Evolutionary conservation across 2,888 invertebrate genomes (phyloP).

Genomic region (Lottia gigantea): DNA sequence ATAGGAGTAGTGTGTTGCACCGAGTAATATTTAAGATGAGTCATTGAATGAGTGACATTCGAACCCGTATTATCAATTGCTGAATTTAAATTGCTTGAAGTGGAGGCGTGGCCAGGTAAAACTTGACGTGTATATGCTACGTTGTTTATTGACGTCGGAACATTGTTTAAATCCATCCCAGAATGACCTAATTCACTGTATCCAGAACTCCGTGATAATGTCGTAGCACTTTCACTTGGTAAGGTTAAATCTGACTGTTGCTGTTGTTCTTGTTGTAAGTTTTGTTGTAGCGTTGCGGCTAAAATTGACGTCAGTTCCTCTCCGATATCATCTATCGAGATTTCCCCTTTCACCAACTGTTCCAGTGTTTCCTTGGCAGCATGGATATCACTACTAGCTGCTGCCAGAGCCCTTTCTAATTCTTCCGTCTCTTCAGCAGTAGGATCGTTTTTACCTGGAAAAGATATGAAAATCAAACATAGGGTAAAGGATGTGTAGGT

Average conservation of each 20-base stretch:
- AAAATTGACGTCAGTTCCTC: constrained; percentile 34
- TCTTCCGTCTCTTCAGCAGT: constrained; percentile 88
- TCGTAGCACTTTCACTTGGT: constrained; percentile 1
- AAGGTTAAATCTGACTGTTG: not conserved
- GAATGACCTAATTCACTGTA: not conserved
- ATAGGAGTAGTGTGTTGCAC: not conserved
- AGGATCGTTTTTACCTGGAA: constrained; percentile 75
- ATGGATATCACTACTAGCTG: constrained; percentile 73
- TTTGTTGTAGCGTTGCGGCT: constrained; percentile 31
- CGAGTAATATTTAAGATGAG: not conserved
- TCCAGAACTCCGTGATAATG: not conserved
- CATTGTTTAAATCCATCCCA: not conserved
- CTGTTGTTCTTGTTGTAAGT: constrained; percentile 18
- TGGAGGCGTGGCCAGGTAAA: not conserved
- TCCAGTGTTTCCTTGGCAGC: constrained; percentile 56
- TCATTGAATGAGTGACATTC: not conserved
- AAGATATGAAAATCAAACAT: constrained; percentile 11
- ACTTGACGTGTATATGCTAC: not conserved
- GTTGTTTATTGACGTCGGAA: constrained; percentile 2
- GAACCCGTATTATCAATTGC: constrained; percentile 1
- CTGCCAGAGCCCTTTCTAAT: constrained; percentile 84
- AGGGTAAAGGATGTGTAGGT: too few relatives aligned
- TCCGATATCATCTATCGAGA: constrained; percentile 27
- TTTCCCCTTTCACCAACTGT: constrained; percentile 43
- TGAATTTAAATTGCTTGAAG: not conserved